Conservation (phyloP, 2,888 invertebrate genomes). For the Drosophila longiperda region DNA sequence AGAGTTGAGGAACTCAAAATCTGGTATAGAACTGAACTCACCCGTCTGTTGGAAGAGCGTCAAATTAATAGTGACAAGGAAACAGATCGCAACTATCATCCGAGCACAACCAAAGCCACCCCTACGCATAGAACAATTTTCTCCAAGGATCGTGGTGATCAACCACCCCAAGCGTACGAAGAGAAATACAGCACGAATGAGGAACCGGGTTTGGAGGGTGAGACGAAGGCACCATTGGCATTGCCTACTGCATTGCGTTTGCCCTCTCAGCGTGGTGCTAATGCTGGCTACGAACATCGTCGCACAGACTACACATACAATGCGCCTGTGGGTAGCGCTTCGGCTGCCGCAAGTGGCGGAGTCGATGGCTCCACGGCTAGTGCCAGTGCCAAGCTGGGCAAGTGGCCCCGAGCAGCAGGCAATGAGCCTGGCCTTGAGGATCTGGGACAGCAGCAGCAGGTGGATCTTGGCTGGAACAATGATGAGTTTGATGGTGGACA, state of each 20-base stretch:
- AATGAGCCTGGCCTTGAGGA: constrained; percentile 57
- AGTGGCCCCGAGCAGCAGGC: constrained; percentile 58
- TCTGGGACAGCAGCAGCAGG: constrained; percentile 52
- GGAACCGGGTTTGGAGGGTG: constrained; percentile 81
- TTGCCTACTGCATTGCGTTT: constrained; percentile 46
- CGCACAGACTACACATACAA: constrained; percentile 62
- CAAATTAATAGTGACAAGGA: constrained; percentile 73
- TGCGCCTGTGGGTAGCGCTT: constrained; percentile 50
- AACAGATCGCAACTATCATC: constrained; percentile 74
- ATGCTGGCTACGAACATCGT: constrained; percentile 55
- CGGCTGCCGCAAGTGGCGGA: constrained; percentile 61
- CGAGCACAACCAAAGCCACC: constrained; percentile 70
- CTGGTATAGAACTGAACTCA: constrained; percentile 80
- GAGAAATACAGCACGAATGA: constrained; percentile 79
- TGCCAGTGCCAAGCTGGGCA: constrained; percentile 49
- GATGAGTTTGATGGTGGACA: constrained; percentile 44
- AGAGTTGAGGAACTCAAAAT: constrained; percentile 71
- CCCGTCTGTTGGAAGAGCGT: constrained; percentile 68
- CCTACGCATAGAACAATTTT: constrained; percentile 65
- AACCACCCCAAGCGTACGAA: constrained; percentile 83
- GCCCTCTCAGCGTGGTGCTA: constrained; percentile 40
- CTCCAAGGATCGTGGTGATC: constrained; percentile 84
- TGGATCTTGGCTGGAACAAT: constrained; percentile 42
- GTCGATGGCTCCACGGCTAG: constrained; percentile 53
- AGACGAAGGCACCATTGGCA: constrained; percentile 49